Evolutionary conservation across 2,888 invertebrate genomes (phyloP).

Genomic region (Taenaris catops): DNA sequence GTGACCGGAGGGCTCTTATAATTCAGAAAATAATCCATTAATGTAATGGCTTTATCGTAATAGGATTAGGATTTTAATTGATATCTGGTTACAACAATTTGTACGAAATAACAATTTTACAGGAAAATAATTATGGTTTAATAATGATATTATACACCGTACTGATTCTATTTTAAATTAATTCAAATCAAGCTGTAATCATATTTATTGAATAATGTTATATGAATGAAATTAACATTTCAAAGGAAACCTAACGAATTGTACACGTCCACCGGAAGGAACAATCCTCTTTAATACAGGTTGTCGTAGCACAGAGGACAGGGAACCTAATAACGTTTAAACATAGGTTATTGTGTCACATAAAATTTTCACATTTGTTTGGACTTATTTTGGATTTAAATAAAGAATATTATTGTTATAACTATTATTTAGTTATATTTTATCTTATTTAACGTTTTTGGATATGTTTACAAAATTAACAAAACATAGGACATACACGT

Average conservation of each 20-base stretch:
- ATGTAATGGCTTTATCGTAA: slow-evolving; percentile 26
- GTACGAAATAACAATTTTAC: slow-evolving; percentile 9
- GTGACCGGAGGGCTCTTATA: slow-evolving; percentile 33
- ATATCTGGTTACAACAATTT: slow-evolving; percentile 20
- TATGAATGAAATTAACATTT: background rate
- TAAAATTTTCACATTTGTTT: too few species aligned
- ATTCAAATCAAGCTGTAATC: slow-evolving; percentile 5
- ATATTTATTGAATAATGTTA: background rate
- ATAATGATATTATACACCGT: slow-evolving; percentile 2
- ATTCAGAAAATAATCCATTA: slow-evolving; percentile 35
- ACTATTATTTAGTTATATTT: too few species aligned
- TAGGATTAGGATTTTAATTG: slow-evolving; percentile 22
- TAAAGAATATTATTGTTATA: too few species aligned
- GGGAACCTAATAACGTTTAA: too few species aligned
- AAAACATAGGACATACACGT: too few species aligned
- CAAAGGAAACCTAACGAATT: too few species aligned
- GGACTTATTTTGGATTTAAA: too few species aligned
- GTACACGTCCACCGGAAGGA: too few species aligned
- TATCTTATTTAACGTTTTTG: too few species aligned
- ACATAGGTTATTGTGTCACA: too few species aligned
- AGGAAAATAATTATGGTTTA: slow-evolving; percentile 1
- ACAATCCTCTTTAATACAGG: background rate
- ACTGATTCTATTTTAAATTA: background rate
- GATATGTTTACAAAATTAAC: too few species aligned
- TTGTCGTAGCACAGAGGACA: too few species aligned